phyloP scores from a whole-genome alignment of 2,888 invertebrate genomes.

The Habrosyne pyritoides region DNA sequence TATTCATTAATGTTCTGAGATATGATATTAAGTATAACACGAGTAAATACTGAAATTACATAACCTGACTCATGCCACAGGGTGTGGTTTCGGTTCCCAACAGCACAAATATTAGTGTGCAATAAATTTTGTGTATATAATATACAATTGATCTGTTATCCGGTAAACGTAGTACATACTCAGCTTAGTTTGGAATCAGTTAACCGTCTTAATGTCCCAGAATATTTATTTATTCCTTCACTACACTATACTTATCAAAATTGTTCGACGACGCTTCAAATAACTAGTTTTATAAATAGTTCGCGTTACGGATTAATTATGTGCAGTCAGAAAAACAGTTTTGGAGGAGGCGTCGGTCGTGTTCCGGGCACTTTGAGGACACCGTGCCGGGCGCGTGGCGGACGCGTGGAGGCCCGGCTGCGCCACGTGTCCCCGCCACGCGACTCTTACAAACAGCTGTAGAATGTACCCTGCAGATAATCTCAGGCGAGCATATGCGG shows the following conservation, averaged over 20 bases:
- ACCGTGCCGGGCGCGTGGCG: constrained; percentile 51
- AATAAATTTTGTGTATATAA: too few species aligned
- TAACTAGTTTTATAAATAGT: constrained; percentile 35
- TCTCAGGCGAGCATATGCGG: constrained; percentile 66
- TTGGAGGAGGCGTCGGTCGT: constrained; percentile 65
- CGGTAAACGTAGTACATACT: too few species aligned
- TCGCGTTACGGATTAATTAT: constrained; percentile 75
- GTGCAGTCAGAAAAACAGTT: constrained; percentile 72
- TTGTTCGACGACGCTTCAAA: constrained; percentile 10
- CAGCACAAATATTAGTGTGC: too few species aligned
- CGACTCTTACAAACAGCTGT: constrained; percentile 28
- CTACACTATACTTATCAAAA: neutral
- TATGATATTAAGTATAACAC: too few species aligned
- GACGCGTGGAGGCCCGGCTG: constrained; percentile 18
- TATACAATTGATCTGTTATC: too few species aligned
- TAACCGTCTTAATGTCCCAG: too few species aligned
- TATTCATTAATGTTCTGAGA: too few species aligned
- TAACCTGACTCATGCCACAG: too few species aligned
- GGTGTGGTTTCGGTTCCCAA: too few species aligned
- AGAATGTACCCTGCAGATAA: constrained; percentile 59
- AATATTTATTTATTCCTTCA: neutral
- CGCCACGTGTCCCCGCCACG: constrained; percentile 38
- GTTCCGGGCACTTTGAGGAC: constrained; percentile 67
- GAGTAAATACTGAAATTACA: too few species aligned
- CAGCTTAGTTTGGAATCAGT: too few species aligned